Evolutionary conservation across 2,797 vertebrate genomes (phyloP).

Genomic region (Argyrosomus regius): DNA sequence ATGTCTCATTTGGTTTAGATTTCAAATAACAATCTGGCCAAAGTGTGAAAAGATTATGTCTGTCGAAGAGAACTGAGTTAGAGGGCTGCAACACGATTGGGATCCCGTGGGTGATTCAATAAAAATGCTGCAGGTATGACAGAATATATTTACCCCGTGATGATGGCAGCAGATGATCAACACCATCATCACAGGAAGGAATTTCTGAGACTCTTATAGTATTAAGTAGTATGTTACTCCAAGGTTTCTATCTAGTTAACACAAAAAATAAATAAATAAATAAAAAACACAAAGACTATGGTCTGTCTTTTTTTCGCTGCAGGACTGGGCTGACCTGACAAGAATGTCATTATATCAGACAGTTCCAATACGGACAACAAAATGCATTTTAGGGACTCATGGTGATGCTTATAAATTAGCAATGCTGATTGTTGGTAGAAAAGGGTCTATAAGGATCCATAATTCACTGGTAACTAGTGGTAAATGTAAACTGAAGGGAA

Average conservation of each 20-base stretch:
- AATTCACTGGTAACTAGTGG: too few relatives aligned
- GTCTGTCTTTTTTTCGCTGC: neutral
- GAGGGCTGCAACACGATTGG: neutral
- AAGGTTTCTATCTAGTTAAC: too few relatives aligned
- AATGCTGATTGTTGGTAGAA: too few relatives aligned
- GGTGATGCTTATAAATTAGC: too few relatives aligned
- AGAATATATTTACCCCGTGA: neutral
- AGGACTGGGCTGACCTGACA: neutral
- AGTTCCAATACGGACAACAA: too few relatives aligned
- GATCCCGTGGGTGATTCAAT: neutral
- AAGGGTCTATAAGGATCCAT: too few relatives aligned
- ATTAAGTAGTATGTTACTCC: neutral
- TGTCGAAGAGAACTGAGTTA: neutral
- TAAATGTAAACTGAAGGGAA: too few relatives aligned
- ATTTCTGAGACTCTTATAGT: conserved; percentile 2
- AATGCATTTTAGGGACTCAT: too few relatives aligned
- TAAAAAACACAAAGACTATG: neutral
- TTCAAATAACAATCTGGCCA: conserved; percentile 45
- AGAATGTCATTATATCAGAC: neutral
- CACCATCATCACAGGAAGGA: neutral
- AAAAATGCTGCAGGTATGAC: neutral
- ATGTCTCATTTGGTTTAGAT: conserved; percentile 51
- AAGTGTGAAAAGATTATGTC: conserved; percentile 14
- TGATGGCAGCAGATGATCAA: neutral
- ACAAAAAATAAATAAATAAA: too few relatives aligned